Conservation (phyloP, 2,797 vertebrate genomes). For the Spizella passerina region DNA sequence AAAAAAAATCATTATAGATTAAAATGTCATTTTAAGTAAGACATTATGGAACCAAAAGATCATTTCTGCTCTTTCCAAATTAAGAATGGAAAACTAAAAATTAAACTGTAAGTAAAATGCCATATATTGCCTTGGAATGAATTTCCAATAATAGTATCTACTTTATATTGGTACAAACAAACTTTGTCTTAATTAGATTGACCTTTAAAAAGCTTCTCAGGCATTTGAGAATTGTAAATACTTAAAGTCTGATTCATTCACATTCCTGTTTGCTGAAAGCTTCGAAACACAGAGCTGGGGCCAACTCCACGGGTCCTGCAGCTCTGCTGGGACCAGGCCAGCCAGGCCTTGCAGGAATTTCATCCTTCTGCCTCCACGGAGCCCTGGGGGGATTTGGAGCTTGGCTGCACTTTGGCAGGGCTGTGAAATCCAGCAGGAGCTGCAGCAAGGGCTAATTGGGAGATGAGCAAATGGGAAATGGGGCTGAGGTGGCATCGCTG, state of each 20-base stretch:
- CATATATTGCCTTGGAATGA: constrained; percentile 43
- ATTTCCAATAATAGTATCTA: constrained; percentile 74
- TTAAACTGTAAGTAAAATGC: constrained; percentile 71
- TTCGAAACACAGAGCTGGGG: background rate
- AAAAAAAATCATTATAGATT: constrained; percentile 70
- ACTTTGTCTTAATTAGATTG: constrained; percentile 75
- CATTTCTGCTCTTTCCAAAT: constrained; percentile 69
- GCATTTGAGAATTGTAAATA: constrained; percentile 65
- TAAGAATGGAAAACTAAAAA: constrained; percentile 55
- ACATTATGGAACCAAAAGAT: constrained; percentile 61
- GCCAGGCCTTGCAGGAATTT: background rate
- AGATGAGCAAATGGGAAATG: fast-evolving
- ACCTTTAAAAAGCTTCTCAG: constrained; percentile 76
- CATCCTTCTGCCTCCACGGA: background rate
- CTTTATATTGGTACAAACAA: constrained; percentile 70
- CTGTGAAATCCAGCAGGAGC: background rate
- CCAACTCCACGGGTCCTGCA: background rate
- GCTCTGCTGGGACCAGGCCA: background rate
- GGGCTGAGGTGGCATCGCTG: fast-evolving
- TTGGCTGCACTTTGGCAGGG: fast-evolving
- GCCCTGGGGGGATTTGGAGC: background rate
- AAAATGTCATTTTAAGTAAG: constrained; percentile 70
- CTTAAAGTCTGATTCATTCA: constrained; percentile 26
- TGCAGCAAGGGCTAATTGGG: fast-evolving
- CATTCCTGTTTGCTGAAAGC: constrained; percentile 14